phyloP scores from a whole-genome alignment of 2,797 vertebrate genomes.

The Helicolenus hilgendorfi region DNA sequence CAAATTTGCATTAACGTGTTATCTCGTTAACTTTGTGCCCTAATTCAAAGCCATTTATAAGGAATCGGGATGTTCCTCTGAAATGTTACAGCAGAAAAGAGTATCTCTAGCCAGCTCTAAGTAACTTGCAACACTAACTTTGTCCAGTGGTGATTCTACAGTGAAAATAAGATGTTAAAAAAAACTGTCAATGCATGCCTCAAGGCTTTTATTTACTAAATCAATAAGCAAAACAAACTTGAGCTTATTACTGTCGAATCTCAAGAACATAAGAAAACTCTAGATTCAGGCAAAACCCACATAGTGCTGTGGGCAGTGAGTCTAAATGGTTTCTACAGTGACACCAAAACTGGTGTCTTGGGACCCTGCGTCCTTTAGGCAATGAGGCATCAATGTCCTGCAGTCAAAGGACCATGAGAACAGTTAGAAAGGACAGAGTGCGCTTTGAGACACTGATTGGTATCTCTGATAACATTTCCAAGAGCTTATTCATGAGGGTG shows the following conservation, averaged over 20 bases:
- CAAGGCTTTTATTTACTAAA: not conserved
- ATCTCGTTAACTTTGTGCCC: no score
- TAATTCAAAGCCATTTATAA: not conserved
- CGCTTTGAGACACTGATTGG: conserved; percentile 26
- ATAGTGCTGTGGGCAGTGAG: not conserved
- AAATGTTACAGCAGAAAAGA: not conserved
- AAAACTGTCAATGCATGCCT: not conserved
- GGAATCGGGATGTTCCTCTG: not conserved
- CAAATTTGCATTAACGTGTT: no score
- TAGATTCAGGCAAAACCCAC: not conserved
- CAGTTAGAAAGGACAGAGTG: conserved; percentile 26
- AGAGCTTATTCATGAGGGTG: conserved; percentile 28
- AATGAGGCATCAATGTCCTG: conserved; percentile 11
- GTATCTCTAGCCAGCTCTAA: not conserved
- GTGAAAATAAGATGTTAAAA: conserved; percentile 12
- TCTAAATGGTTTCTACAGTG: not conserved
- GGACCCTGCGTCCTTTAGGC: not conserved
- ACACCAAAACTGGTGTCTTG: not conserved
- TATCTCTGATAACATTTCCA: conserved; percentile 17
- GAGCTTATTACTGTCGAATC: not conserved
- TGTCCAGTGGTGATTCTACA: not conserved
- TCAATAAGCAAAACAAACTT: no score
- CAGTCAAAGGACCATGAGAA: conserved; percentile 18
- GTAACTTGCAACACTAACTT: conserved; percentile 11
- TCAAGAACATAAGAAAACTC: not conserved